Evolutionary conservation across 1,140 invertebrate species (phyloP), one percentile per base, ranked within the genome.

Genomic region (Habropoda laboriosa): DNA sequence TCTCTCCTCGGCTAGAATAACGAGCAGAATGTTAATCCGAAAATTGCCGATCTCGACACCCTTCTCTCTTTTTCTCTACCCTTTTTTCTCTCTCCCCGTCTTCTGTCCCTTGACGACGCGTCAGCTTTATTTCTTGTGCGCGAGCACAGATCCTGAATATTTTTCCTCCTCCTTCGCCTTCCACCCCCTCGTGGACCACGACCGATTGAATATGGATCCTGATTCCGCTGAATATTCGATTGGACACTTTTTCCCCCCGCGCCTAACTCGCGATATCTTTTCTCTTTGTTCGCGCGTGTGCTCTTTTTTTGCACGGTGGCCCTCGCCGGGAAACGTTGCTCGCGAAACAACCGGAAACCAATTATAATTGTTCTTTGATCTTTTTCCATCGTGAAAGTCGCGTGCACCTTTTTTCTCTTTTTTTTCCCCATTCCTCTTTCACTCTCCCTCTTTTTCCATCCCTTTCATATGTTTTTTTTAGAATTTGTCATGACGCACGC

Each of bases 11-110:
- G 0, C 51, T 27, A 12, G 53, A 77, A 70, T 40, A 77, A 70
- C 66, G 32, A 70, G 47, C 0, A 27, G 66, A 68, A 77, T 71
- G 53, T 78, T 78, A 60, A 71, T 71, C 55, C 64, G 67, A 78
- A 70, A 71, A 78, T 78, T 71, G 55, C 55, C 66, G 55, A 78
- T 71, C 67, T 60, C 75, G 55, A 71, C 67, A 78, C 55, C 74
- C 38, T 49, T 40, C 21, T 47, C 13, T 21, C 21, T 13, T 32
- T 67, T 6, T 2, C 4, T 3, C 16, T 30, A 2, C 18, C 8
- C 8, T 12, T 18, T 7, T 27, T n/a, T n/a, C n/a, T n/a, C n/a
- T n/a, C n/a, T n/a, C n/a, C n/a, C n/a, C n/a, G n/a, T n/a, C n/a
- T n/a, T n/a, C n/a, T n/a, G n/a, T n/a, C n/a, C n/a, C n/a, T n/a